A percentile compares a stretch with the other conserved stretches of the same genome.
Conservation (phyloP, 1,140 invertebrate genomes). For the Camponotus floridanus region DNA sequence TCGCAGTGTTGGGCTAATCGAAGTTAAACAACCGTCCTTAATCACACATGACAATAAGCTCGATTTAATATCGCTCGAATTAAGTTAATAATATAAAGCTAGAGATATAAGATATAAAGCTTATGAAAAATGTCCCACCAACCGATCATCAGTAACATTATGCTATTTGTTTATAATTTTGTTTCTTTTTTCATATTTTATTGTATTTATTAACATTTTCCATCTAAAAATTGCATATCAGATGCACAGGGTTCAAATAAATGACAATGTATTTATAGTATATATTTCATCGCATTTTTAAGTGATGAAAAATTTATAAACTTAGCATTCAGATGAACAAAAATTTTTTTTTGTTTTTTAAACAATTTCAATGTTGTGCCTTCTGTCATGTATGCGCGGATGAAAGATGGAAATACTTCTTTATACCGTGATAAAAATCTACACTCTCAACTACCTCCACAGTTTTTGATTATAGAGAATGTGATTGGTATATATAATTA, state of each 20-base stretch:
- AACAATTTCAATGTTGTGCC: conserved; percentile 46
- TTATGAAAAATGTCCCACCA: conserved; percentile 48
- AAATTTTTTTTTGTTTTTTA: conserved; percentile 24
- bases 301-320: not conserved
- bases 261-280: not conserved
- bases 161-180: conserved; percentile 25
- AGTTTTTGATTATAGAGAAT: conserved; percentile 41
- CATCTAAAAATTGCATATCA: conserved; percentile 62
- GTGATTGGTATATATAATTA: conserved; percentile 51
- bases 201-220: conserved; percentile 54
- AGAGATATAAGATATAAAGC: conserved; percentile 55
- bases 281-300: not conserved
- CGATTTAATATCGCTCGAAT: conserved; percentile 69
- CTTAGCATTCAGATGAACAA: not conserved
- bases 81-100: conserved; percentile 63
- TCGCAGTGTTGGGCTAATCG: conserved; percentile 84
- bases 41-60: conserved; percentile 83
- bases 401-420: conserved; percentile 54
- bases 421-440: conserved; percentile 14
- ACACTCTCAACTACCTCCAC: conserved; percentile 46
- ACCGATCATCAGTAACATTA: conserved; percentile 30
- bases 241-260: conserved; percentile 65
- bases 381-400: conserved; percentile 45
- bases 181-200: conserved; percentile 15
- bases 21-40: conserved; percentile 75